Percentiles rank a stretch among this genome's conserved stretches.
Conservation (phyloP, 2,888 invertebrate species). For the Phalera bucephala region DNA sequence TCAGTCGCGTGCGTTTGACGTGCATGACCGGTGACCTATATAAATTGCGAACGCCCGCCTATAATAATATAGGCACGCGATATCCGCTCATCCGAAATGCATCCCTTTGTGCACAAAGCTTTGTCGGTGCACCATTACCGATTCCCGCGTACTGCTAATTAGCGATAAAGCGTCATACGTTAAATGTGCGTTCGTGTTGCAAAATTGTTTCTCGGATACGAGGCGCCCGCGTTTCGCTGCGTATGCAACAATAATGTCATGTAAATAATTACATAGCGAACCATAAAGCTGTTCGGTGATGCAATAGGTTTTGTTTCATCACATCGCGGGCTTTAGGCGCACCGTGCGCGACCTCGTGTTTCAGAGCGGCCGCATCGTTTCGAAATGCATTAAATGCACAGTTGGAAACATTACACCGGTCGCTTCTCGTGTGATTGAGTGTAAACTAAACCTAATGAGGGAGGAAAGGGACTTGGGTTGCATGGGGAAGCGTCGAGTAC, state of each 20-base stretch:
- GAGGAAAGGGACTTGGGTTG: conserved; percentile 36
- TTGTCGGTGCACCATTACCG: conserved; percentile 56
- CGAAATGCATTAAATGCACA: conserved; percentile 82
- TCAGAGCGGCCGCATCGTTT: conserved; percentile 77
- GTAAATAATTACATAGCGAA: conserved; percentile 74
- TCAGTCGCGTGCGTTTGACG: conserved; percentile 52
- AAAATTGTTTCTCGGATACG: conserved; percentile 38
- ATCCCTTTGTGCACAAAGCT: conserved; percentile 73
- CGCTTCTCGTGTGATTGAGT: conserved; percentile 53
- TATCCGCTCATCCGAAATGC: conserved; percentile 52
- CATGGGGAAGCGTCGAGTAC: conserved; percentile 39
- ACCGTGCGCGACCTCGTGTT: conserved; percentile 75
- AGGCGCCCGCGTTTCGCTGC: conserved; percentile 31
- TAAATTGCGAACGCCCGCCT: conserved; percentile 51
- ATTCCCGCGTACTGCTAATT: conserved; percentile 59
- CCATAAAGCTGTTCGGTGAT: conserved; percentile 72
- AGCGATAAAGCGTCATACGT: conserved; percentile 43
- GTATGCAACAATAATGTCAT: conserved; percentile 68
- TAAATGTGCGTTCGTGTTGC: conserved; percentile 40
- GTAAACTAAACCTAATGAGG: conserved; percentile 49
- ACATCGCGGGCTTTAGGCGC: conserved; percentile 68
- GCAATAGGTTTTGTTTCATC: conserved; percentile 79
- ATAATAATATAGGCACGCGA: conserved; percentile 34
- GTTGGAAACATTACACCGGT: conserved; percentile 61
- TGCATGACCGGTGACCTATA: conserved; percentile 62